Evolutionary conservation across 1,140 invertebrate species (phyloP).

Genomic region (Nautilus pompilius): DNA sequence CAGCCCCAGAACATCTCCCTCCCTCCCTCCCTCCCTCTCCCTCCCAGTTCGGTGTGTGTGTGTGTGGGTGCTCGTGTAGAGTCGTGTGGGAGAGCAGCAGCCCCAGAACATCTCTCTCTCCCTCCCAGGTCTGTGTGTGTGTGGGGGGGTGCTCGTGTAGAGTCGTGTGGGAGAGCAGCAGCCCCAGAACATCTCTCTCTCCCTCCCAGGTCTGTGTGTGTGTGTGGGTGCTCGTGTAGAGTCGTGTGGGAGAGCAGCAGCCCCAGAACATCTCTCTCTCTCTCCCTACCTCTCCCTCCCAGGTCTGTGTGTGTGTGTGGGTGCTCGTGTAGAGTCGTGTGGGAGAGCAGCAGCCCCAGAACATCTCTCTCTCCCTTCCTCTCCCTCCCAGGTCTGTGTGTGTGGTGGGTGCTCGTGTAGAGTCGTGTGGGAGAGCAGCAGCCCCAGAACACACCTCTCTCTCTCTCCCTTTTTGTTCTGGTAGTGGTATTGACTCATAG

Average conservation of each 20-base stretch:
- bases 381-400: not conserved
- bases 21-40: not conserved
- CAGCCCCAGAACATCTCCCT: not conserved
- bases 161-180: no score
- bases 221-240: no score
- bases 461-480: not conserved
- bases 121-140: not conserved
- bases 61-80: no score
- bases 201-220: not conserved
- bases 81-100: no score
- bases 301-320: no score
- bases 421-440: not conserved
- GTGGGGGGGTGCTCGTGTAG: no score
- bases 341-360: not conserved
- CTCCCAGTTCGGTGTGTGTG: not conserved
- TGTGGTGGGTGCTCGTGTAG: not conserved
- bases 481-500: not conserved
- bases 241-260: no score
- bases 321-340: no score
- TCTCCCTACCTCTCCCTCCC: constrained; percentile 1
- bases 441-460: not conserved
- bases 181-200: not conserved
- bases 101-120: not conserved
- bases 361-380: constrained; percentile 5
- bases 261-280: constrained; percentile 3